Evolutionary conservation across 1,140 invertebrate species (phyloP), one percentile per base, ranked within the genome.

Genomic region (Heliothis subflexa): DNA sequence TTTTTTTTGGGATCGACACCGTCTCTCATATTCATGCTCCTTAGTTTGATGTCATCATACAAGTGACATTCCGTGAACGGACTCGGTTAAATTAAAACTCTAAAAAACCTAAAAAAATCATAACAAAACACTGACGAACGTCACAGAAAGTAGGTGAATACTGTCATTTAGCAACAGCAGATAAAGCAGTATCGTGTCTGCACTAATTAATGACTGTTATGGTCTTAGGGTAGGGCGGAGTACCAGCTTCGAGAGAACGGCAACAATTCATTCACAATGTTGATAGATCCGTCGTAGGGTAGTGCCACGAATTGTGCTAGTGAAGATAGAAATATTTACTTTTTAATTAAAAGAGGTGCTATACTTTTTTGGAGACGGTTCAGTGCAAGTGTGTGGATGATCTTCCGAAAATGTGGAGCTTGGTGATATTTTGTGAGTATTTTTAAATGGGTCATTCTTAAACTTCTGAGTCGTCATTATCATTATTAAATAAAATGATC

Each of bases 361-460:
- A 28, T 33, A 50, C 18, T n/a, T 21, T 28, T 25, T 7, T 52
- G 28, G 47, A n/a, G 14, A 75, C 16, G 25, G 40, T 62, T 75
- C 52, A 64, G 73, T 75, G 73, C 16, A 50, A 75, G 73, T 75
- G 73, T 75, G 45, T 75, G 73, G 47, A 40, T 52, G 47, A 64
- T 52, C 47, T 50, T 33, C 52, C 21, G 70, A 64, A 72, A 50
- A 75, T 75, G 73, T 62, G 73, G 73, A 64, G 57, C 55, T 33
- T 52, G 57, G 45, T 75, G 73, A 62, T 75, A 9, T 75, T 62
- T 25, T 62, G 73, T 75, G n/a, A 75, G 73, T 75, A 45, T 9
- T 59, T 50, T 25, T 70, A 0, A 25, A 28, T 25, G 13, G 16
- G 2, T 70, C 2, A 2, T 4, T 70, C 1, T 68, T 68, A 0